Base-by-base conservation (phyloP, 2,888 invertebrate species). In the Lasioglossum malachurum region DNA sequence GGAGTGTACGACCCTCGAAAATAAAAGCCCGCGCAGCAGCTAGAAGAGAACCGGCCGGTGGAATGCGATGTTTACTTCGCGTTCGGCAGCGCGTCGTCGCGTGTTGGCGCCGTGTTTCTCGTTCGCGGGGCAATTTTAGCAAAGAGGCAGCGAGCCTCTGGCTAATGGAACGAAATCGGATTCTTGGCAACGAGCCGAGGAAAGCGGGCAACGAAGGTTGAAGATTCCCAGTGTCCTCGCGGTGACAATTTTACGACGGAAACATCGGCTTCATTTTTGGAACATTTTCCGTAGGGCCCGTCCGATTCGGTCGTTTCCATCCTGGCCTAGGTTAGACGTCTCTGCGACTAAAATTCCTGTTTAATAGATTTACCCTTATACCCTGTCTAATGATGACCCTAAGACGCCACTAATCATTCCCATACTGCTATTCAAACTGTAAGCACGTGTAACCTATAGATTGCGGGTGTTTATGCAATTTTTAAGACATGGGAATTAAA, bases 131-230 rank as follows among this genome's bases (percentile, higher is more conserved):
- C 81, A 83, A 80, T 89, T 86, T 88, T 88, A 88, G 81, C 88
- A 8, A 72, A 73, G 64, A 75, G n/a, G 31, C 60, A 10, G 5
- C 83, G 75, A 73, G 46, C 57, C 27, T 60, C 49, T 49, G 69
- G 74, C 77, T 79, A 81, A 81, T 86, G 83, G 80, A 76, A 84
- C 77, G 85, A 80, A 57, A 78, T 60, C 64, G 77, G 84, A 84
- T 84, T 84, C 67, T 88, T 89, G 88, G 88, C 88, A 88, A 3
- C 12, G n/a, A 27, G 86, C 88, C 88, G 76, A 86, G 41, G 67
- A 69, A n/a, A 67, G 19, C 41, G 19, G 57, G 38, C 38, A 10
- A 31, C 71, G 88, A 82, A 88, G 88, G 88, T 79, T 84, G 67
- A 80, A 76, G 57, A 77, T 84, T 81, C 74, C 72, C 1, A 4